Base-by-base conservation (phyloP, 2,113 vertebrate genomes). In the Nymphicus hollandicus region DNA sequence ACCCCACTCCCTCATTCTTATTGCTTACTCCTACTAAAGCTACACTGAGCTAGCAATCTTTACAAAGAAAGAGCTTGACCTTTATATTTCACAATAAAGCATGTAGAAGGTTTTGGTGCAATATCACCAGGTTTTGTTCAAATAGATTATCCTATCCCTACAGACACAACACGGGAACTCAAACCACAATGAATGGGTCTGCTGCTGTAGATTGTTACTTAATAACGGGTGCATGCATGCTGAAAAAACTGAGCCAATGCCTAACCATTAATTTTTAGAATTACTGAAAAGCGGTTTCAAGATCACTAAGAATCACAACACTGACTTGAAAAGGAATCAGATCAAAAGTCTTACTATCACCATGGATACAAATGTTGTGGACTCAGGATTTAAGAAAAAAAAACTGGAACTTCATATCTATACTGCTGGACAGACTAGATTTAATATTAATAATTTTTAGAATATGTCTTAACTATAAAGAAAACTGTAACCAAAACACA, bases 341-440 rank as follows among this genome's bases (percentile, higher is more conserved):
- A 94, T 73, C 55, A 63, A 72, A 81, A 91, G 22, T 81, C 61
- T 71, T 83, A 29, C 37, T 81, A 39, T 96, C 70, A 77, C 95
- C 78, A 95, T 95, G 96, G 95, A 92, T 84, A 94, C 90, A 84
- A 80, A 17, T 56, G 53, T 81, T 72, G n/a, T 29, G n/a, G 52
- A 89, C 52, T 71, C 47, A 52, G 52, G 28, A 88, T 64, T 83
- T 81, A 74, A 56, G 68, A 4, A 49, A 80, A 73, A 73, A 91
- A 68, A 2, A 3, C 7, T 70, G 33, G 52, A 89, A 88, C n/a
- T 91, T 91, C 10, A 7, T 43, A 71, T 18, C 74, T 84, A 39
- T 1, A 29, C 13, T 65, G 19, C 19, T 50, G 56, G 28, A 61
- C 39, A 83, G 76, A 81, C 12, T 8, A 60, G 11, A 60, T 19